Evolutionary conservation across 1,140 invertebrate genomes (phyloP), one percentile per base, ranked within the genome.

Genomic region (Zaprionus ornatus): DNA sequence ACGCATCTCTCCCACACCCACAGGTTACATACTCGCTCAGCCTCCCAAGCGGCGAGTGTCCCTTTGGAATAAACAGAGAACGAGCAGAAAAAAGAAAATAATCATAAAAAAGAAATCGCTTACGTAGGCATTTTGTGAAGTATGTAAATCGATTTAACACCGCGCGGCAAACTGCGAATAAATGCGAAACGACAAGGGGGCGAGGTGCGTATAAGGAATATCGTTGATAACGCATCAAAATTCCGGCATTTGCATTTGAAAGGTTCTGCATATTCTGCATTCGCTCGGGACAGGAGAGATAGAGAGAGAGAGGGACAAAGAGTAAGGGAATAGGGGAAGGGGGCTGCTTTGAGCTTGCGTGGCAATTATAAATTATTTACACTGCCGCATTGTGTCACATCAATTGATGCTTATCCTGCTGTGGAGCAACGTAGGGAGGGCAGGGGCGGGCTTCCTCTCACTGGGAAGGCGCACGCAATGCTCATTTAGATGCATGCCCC

Each of bases 401-500:
- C 83, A 83, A 77, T 88, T 76, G 45, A 37, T 56, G 74, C 19
- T 69, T 62, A 67, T 66, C 48, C 56, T 42, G 27, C 17, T 55
- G 23, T n/a, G 13, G 23, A 45, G 64, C 50, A 70, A 66, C 55
- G 65, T 25, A 10, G 7, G 19, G 6, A 32, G 4, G 50, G 54
- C 27, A n/a, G 50, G 35, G 40, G 50, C 27, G 40, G 9, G 10
- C 29, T 32, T 32, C 29, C 9, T 32, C 29, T 32, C 29, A 32
- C 29, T 32, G 50, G 48, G 40, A n/a, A 45, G 35, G 40, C 65
- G 45, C 85, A 91, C 83, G 88, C 83, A 84, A 88, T 76, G 67
- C 74, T 88, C 71, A 91, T 91, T 91, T 82, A 91, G 88, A 91
- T 91, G 88, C 83, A 91, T 82, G 87, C 75, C 54, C 72, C 69